These are phyloP conservation scores for Crotophaga sulcirostris DNA, from an alignment of 2,113 vertebrate genomes.

Conservation along the genomic window DNA sequence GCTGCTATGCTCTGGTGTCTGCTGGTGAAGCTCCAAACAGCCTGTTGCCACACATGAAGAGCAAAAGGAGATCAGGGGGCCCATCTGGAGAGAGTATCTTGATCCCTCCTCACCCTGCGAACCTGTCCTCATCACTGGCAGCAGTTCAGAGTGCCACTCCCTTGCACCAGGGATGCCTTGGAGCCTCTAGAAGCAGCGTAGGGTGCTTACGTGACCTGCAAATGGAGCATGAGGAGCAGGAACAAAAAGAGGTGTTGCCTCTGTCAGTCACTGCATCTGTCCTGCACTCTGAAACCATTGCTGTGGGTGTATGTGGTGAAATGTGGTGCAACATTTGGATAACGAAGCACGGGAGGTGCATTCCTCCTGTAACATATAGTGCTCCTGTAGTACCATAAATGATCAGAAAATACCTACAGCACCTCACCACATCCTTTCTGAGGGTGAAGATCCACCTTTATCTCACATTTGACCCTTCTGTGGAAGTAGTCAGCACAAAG, in stretches of 20 bases:
- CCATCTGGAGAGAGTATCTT: not conserved
- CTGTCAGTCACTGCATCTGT: not conserved
- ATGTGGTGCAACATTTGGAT: not conserved
- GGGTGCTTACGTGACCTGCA: not conserved
- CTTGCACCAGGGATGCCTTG: not conserved
- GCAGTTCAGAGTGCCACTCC: not conserved
- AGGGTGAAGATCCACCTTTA: not conserved
- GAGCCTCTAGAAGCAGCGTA: not conserved
- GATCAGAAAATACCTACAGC: not conserved
- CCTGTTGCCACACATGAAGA: not conserved
- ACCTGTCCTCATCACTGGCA: not conserved
- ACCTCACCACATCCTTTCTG: not conserved
- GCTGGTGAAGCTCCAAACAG: not conserved
- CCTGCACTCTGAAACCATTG: not conserved
- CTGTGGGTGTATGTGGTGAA: not conserved
- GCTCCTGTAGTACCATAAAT: not conserved
- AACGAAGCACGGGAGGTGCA: not conserved
- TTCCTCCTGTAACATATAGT: not conserved
- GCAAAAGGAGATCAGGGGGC: not conserved
- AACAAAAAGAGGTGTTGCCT: not conserved
- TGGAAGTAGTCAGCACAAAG: not conserved
- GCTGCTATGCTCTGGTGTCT: not conserved
- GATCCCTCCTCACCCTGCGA: not conserved
- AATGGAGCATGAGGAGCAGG: not conserved
- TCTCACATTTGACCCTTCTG: rapidly evolving